Evolutionary conservation across 1,140 invertebrate genomes (phyloP), one percentile per base, ranked within the genome.

Genomic region (Achroia grisella): DNA sequence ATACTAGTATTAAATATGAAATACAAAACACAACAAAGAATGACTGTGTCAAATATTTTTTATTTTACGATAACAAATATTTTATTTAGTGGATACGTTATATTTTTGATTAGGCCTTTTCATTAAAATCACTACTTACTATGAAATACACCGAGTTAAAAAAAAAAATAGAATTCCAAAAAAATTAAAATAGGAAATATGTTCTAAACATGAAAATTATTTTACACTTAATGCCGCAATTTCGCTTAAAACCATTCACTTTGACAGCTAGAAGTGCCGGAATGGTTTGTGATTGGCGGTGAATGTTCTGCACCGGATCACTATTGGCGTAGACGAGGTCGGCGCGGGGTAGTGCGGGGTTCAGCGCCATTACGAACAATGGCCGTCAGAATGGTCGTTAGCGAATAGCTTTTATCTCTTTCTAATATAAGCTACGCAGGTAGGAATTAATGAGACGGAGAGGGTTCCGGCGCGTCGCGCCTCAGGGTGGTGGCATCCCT

Each of bases 281-380:
- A 82, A 84, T 84, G 80, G 76, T 82, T 84, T 84, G 80, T 84
- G 80, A 84, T 84, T 84, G 80, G 80, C 62, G 76, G 74, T 80
- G 76, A 82, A 82, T 80, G 80, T 82, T 82, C 78, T 82, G 73
- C 78, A 78, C 67, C 69, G 74, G 71, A 74, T 72, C 66, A 79
- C 80, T 80, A 87, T 85, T 86, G 83, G 80, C 74, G 77, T 74
- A 78, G 72, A 74, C 62, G 65, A 73, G 70, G 54, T 63, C 52
- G 42, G 53, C 55, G 69, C 64, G 73, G 74, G 67, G 77, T 63
- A 53, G 73, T 62, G 73, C 69, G 72, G 73, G 63, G 72, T 69
- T 51, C 56, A 62, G 77, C 80, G 79, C 77, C 76, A 76, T 80
- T 74, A 76, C 77, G 55, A 80, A 83, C 76, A 80, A 82, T 82